Base-by-base conservation (phyloP, 2,113 vertebrate genomes). In the Misgurnus mizolepis region DNA sequence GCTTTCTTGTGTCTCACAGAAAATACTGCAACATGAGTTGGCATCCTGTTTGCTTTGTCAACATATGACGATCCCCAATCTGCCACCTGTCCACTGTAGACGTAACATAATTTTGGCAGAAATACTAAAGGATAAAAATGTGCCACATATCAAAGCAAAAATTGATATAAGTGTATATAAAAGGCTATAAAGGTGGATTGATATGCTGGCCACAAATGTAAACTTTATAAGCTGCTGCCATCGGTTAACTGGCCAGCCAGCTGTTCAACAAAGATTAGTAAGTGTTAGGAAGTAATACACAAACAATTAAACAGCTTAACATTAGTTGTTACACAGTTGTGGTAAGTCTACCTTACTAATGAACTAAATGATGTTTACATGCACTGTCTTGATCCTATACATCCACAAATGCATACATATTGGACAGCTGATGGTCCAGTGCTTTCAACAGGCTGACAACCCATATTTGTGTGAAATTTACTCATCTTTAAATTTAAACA, bases 1-100 rank as follows among this genome's bases (percentile, higher is more conserved):
- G 67, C 70, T 9, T 73, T 80, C 67, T 69, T 85, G 83, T 62
- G 60, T 79, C 78, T 87, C 80, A 81, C 67, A 58, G 66, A 74
- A 67, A 3, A 14, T 82, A 72, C 74, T 79, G 80, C 67, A 83
- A 85, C 76, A 81, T 89, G 85, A 82, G 68, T 65, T 58, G 82
- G 60, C 82, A 86, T 43, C 55, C 45, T 72, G 80, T 60, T 14
- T 45, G 73, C 86, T 74, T 82, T 69, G 76, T 64, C 67, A 81
- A 86, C 78, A 67, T 56, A 80, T 41, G 5, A 72, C 14, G 34
- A 6, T 34, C 9, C 15, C 65, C 86, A 82, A 86, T 82, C 84
- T 45, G 10, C 34, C 79, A 67, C 76, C 71, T 79, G 78, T 49
- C 61, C 34, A 65, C 6, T 3, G 11, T 43, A 40, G 18, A 67